Conservation (phyloP, 2,113 vertebrate genomes). For the Labeo catla region DNA sequence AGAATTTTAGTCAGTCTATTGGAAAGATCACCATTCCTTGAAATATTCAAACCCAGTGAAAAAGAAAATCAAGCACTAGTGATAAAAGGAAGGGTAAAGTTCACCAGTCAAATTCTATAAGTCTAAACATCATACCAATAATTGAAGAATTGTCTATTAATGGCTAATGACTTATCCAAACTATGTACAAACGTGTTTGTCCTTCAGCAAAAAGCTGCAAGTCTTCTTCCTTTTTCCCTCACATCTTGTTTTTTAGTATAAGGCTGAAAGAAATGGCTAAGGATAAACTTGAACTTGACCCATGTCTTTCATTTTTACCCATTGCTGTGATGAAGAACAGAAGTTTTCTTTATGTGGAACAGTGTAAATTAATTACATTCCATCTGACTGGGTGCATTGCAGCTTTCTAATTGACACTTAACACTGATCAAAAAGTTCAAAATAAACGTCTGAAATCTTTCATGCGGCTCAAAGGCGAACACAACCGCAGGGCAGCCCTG, state of each 20-base stretch:
- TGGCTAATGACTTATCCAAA: constrained; percentile 9
- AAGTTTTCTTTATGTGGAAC: constrained; percentile 1
- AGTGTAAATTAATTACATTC: constrained; percentile 28
- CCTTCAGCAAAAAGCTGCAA: constrained; percentile 20
- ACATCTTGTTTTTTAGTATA: background rate
- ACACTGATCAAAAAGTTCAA: background rate
- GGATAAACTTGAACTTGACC: constrained; percentile 40
- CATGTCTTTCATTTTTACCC: constrained; percentile 2
- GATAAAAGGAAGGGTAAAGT: constrained; percentile 21
- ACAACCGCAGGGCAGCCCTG: background rate
- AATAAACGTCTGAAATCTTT: constrained; percentile 14
- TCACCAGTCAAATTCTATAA: background rate
- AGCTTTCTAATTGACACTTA: background rate
- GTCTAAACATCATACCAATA: background rate
- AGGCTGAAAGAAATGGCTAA: constrained; percentile 17
- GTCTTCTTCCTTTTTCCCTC: background rate
- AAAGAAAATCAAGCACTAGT: background rate
- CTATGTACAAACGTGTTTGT: constrained; percentile 10
- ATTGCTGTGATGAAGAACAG: background rate
- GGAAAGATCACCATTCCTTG: background rate
- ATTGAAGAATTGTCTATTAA: background rate
- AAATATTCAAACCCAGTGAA: constrained; percentile 10
- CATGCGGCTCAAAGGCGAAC: background rate
- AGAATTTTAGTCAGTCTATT: background rate
- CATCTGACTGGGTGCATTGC: background rate